Conservation (phyloP, 2,888 invertebrate genomes). For the Hypomecis punctinalis region DNA sequence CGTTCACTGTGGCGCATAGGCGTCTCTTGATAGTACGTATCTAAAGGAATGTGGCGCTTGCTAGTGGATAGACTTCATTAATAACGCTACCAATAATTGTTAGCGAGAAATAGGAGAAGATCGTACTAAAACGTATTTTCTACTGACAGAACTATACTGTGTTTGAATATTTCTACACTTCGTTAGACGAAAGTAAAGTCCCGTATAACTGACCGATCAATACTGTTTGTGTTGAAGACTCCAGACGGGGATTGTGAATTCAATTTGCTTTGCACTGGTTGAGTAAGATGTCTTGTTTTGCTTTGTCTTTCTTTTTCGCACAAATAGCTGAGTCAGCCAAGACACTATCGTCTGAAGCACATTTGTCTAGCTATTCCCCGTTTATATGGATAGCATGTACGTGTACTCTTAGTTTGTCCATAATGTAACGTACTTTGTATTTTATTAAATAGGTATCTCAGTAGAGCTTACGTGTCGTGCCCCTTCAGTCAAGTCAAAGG, state of each 20-base stretch:
- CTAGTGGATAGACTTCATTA: too few species aligned
- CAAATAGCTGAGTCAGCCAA: conserved; percentile 17
- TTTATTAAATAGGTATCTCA: not conserved
- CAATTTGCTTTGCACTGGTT: conserved; percentile 36
- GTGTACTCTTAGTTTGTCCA: not conserved
- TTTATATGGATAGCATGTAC: too few species aligned
- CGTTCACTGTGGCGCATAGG: too few species aligned
- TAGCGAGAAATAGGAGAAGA: not conserved
- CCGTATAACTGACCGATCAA: conserved; percentile 14
- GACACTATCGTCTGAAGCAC: conserved; percentile 11
- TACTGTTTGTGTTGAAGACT: conserved; percentile 33
- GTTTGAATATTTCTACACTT: not conserved
- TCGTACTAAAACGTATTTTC: too few species aligned
- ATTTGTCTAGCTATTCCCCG: not conserved
- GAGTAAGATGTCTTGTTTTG: conserved; percentile 11
- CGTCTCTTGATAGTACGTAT: too few species aligned
- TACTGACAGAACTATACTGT: not conserved
- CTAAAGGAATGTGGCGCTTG: too few species aligned
- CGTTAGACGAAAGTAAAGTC: conserved; percentile 1
- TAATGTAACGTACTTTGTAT: not conserved
- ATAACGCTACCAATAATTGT: too few species aligned
- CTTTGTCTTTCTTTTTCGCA: conserved; percentile 9
- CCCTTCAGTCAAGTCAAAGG: conserved; percentile 11
- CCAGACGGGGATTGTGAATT: conserved; percentile 42
- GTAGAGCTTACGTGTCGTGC: conserved; percentile 2